These are phyloP conservation scores for Acrobasis consociella DNA, from an alignment of 2,888 invertebrate genomes.

Conservation along the genomic window DNA sequence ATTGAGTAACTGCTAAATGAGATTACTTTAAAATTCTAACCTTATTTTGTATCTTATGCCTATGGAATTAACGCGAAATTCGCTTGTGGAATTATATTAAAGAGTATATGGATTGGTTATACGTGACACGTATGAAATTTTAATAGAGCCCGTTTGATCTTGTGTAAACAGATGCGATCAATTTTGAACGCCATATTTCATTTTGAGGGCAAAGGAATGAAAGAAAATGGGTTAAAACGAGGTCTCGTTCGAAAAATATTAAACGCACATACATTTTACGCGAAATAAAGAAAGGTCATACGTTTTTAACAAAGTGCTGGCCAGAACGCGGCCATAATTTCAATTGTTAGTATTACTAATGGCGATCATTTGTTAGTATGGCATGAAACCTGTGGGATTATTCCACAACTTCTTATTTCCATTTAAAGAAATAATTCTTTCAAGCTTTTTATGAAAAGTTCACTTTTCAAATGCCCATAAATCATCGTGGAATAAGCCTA, in stretches of 20 bases:
- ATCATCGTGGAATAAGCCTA: too few relatives aligned
- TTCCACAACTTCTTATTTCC: too few relatives aligned
- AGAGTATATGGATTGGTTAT: slow-evolving; percentile 7
- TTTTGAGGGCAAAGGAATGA: slow-evolving; percentile 19
- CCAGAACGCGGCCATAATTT: too few relatives aligned
- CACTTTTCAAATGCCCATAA: too few relatives aligned
- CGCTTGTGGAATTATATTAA: slow-evolving; percentile 5
- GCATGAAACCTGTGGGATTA: too few relatives aligned
- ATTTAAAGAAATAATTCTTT: too few relatives aligned
- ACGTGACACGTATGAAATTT: slow-evolving; percentile 25
- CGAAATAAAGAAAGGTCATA: not conserved
- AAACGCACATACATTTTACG: not conserved
- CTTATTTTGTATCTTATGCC: not conserved
- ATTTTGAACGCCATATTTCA: slow-evolving; percentile 31
- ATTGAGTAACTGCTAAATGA: not conserved
- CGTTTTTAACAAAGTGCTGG: too few relatives aligned
- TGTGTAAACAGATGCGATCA: slow-evolving; percentile 31
- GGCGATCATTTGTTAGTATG: too few relatives aligned
- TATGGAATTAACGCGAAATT: slow-evolving; percentile 3
- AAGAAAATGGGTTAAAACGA: not conserved
- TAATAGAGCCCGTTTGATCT: slow-evolving; percentile 31
- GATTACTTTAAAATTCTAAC: not conserved
- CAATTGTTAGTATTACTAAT: too few relatives aligned
- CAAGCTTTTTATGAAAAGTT: too few relatives aligned
- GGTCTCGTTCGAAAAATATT: not conserved